Conservation (phyloP, 2,888 invertebrate genomes). For the Caenorhabditis sp. region DNA sequence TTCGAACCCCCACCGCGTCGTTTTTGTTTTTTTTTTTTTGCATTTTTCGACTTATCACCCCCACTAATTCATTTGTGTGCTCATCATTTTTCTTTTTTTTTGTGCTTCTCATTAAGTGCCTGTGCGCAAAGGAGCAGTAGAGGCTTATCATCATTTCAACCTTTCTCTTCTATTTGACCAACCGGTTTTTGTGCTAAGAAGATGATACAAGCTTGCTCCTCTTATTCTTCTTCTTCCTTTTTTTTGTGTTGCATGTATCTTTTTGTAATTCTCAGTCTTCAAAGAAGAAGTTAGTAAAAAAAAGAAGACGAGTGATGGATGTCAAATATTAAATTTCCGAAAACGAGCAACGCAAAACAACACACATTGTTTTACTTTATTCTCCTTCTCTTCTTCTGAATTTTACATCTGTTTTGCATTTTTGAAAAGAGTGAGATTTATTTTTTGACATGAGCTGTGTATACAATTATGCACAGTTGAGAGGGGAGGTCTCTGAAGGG, state of each 20-base stretch:
- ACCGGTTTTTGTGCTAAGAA: background rate
- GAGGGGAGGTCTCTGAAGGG: no score
- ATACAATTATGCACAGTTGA: no score
- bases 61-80: no score
- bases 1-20: no score
- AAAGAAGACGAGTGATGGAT: background rate
- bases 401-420: slow-evolving; percentile 1
- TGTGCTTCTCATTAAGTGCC: background rate
- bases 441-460: background rate
- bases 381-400: background rate
- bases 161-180: background rate
- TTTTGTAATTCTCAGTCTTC: no score
- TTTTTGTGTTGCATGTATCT: no score
- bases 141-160: background rate
- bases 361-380: background rate
- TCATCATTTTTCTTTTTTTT: background rate
- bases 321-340: background rate
- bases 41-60: background rate
- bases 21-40: no score
- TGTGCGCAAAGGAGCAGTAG: background rate
- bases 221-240: no score
- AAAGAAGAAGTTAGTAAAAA: background rate
- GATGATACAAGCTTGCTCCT: no score
- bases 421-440: background rate
- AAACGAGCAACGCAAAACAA: background rate